Base-by-base conservation (phyloP, 2,888 invertebrate genomes). In the Deilephila elpenor region DNA sequence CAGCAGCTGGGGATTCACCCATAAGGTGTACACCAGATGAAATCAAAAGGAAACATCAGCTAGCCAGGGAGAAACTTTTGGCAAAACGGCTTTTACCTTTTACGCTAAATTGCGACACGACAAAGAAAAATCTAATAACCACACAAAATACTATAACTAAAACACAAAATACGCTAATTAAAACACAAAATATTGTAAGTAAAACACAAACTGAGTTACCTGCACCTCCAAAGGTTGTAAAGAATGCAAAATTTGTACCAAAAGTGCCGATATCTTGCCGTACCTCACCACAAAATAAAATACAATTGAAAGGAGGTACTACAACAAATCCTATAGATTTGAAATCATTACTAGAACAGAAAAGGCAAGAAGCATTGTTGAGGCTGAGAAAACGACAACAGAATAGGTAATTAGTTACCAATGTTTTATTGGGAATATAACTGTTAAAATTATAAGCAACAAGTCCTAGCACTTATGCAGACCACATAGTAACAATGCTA, bases 41-140 rank as follows among this genome's bases (percentile, higher is more conserved):
- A 89, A 96, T 96, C 71, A 95, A 96, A 84, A 95, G 89, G 81
- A 96, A 96, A 80, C 94, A 96, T 76, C 87, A 93, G 76, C 94
- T 95, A 80, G 96, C 96, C 1, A 90, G 95, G 84, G 96, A 96
- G 81, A 96, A 93, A 82, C 89, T 96, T 20, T 86, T 96, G 78
- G 95, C 95, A 0, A 96, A 95, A 84, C 87, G 93, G 71, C 87
- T 89, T 11, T 78, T 94, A 20, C 93, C 94, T 8, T 94, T 93
- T 74, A 93, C 93, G 71, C 79, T 89, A 75, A 90, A 91, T 75
- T 83, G 44, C 20, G 44, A 25, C 14, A 25, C 51, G 0, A 79
- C 67, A 73, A 64, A 59, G 44, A 59, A 64, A 25, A 64, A 70
- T 59, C 74, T 14, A 59, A 73, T 14, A 44, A 67, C 17, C 7